Evolutionary conservation across 2,113 vertebrate genomes (phyloP).

Genomic region (Kryptolebias marmoratus): DNA sequence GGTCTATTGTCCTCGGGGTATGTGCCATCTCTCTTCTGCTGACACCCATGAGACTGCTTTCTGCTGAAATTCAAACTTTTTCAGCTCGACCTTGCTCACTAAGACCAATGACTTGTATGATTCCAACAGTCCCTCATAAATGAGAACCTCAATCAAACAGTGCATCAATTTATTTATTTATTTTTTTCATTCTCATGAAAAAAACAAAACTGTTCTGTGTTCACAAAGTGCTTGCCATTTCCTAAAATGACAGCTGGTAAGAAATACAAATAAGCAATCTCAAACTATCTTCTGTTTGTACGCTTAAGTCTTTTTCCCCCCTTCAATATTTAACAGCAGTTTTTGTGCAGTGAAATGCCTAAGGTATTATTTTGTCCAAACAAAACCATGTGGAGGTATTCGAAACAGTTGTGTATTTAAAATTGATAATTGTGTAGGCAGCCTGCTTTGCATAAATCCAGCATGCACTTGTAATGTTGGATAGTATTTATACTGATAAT

Average conservation of each 20-base stretch:
- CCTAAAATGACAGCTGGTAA: conserved; percentile 3
- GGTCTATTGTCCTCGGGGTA: conserved; percentile 1
- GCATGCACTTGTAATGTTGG: conserved; percentile 24
- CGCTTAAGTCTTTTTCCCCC: conserved; percentile 4
- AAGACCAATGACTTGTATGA: conserved; percentile 49
- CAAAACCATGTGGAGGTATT: conserved; percentile 23
- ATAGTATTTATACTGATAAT: conserved; percentile 36
- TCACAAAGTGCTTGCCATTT: conserved; percentile 4
- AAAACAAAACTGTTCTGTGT: not conserved
- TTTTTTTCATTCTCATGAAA: conserved; percentile 12
- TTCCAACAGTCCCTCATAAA: conserved; percentile 33
- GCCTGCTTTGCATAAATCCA: conserved; percentile 40
- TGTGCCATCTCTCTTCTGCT: conserved; percentile 32
- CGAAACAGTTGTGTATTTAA: conserved; percentile 30
- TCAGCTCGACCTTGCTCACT: conserved; percentile 49
- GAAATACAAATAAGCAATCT: conserved; percentile 24
- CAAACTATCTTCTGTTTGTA: conserved; percentile 16
- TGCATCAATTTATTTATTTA: not conserved
- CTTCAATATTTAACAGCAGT: conserved; percentile 11
- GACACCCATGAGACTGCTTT: conserved; percentile 22
- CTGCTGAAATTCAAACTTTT: conserved; percentile 40
- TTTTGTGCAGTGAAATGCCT: conserved; percentile 6
- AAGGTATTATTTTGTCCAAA: conserved; percentile 29
- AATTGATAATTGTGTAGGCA: conserved; percentile 40
- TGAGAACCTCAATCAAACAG: conserved; percentile 24